Base-by-base conservation (phyloP, 1,140 invertebrate genomes). In the Heliconius melpomene region DNA sequence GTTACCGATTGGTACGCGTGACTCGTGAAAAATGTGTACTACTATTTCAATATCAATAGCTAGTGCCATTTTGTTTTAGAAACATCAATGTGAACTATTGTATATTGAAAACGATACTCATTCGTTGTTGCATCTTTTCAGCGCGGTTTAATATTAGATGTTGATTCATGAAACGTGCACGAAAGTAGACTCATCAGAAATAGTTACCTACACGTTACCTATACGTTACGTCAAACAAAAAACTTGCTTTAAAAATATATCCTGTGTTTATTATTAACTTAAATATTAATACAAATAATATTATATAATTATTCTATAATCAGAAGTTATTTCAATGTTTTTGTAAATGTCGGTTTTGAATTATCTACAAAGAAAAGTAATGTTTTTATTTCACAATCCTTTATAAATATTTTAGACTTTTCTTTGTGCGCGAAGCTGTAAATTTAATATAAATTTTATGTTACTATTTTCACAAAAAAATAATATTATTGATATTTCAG, bases 131-230 rank as follows among this genome's bases (percentile, higher is more conserved):
- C 85, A 89, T 86, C 85, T 91, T 89, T 87, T 85, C 85, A 83
- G 66, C 74, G 73, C 52, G 75, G 80, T 84, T 80, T 90, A 90
- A 88, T 88, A 93, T 89, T 93, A 93, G 85, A 77, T 76, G 85
- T 90, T 93, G 93, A 94, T 90, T 94, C 93, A 94, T 88, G 79
- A 80, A 83, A 82, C 80, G 79, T 74, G 81, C 81, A 72, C 78
- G 82, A 88, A 84, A 83, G 85, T 84, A 72, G 83, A 87, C 76
- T 84, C 84, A 86, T 85, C 89, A 74, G 85, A 93, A 93, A 94
- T 94, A 93, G 88, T 86, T 86, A 36, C 32, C 32, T 36, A 57
- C 80, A 76, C 66, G 78, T 91, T 91, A 90, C 90, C 29, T 32
- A 57, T 79, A 76, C 66, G 78, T 91, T 91, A 90, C 90, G 89